phyloP scores from a whole-genome alignment of 2,113 vertebrate genomes.

The Buteo buteo region DNA sequence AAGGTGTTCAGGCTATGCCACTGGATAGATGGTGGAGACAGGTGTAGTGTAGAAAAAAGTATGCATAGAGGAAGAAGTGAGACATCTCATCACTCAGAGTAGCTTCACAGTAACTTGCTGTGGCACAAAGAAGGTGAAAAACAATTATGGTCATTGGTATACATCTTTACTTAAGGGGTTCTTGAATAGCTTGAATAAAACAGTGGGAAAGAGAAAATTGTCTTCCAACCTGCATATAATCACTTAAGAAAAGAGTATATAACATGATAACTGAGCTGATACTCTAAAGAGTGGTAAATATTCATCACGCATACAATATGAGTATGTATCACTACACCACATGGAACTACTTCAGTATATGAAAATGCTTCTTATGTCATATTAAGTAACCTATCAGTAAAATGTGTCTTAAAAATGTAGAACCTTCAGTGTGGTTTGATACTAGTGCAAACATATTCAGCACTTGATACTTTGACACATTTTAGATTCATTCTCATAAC shows the following conservation, averaged over 20 bases:
- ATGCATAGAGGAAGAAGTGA: neutral
- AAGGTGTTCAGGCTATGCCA: neutral
- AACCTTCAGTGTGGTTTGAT: neutral
- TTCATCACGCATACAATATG: neutral
- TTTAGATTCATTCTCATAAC: neutral
- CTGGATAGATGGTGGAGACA: neutral
- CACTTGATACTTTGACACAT: neutral
- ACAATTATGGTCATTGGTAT: neutral
- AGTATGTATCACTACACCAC: neutral
- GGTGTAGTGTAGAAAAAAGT: neutral
- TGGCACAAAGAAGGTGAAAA: neutral
- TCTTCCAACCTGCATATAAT: neutral
- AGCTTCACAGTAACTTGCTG: neutral
- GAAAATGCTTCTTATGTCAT: neutral
- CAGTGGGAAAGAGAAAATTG: neutral
- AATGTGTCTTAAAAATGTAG: neutral
- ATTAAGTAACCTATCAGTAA: neutral
- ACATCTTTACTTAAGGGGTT: neutral
- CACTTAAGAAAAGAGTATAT: neutral
- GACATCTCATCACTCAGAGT: neutral
- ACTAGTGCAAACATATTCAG: neutral
- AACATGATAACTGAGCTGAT: neutral
- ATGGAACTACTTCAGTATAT: neutral
- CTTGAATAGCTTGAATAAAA: neutral
- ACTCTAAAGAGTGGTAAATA: neutral